A percentile compares a stretch with the other conserved stretches of the same genome.
phyloP scores from a whole-genome alignment of 2,888 invertebrate species.

The Crossocerus cetratus region DNA sequence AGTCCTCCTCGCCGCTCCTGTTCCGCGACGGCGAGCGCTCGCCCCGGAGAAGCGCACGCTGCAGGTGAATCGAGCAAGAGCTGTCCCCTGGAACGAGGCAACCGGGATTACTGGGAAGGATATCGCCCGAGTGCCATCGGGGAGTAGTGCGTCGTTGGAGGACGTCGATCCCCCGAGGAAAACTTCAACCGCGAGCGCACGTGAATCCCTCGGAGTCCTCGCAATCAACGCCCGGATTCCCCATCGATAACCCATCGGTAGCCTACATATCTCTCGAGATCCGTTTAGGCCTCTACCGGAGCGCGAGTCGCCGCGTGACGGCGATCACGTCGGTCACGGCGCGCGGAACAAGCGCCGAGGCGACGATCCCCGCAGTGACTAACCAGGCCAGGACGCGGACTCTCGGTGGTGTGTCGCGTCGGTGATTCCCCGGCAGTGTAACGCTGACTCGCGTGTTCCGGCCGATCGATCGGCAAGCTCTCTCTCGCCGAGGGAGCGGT shows the following conservation, averaged over 20 bases:
- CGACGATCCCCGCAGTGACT: neutral
- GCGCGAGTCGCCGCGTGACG: neutral
- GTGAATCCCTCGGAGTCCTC: slow-evolving; percentile 2
- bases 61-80: slow-evolving; percentile 30
- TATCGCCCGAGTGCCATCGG: no score
- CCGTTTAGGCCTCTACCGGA: neutral
- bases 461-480: slow-evolving; percentile 38
- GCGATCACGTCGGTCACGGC: no score
- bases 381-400: neutral
- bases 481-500: slow-evolving; percentile 37
- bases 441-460: slow-evolving; percentile 40
- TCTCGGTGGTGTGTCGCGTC: slow-evolving; percentile 15
- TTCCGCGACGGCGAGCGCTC: slow-evolving; percentile 17
- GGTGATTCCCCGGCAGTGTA: slow-evolving; percentile 32
- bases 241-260: neutral
- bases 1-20: slow-evolving; percentile 11
- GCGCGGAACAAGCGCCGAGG: no score
- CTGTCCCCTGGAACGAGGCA: no score
- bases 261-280: no score
- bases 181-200: neutral
- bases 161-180: no score
- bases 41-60: slow-evolving; percentile 25
- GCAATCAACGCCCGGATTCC: neutral
- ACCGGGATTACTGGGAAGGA: no score
- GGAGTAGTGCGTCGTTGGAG: no score